A percentile compares a stretch with the other conserved stretches of the same genome.
phyloP scores from a whole-genome alignment of 2,888 invertebrate genomes.

The Pasiphila rectangulata region DNA sequence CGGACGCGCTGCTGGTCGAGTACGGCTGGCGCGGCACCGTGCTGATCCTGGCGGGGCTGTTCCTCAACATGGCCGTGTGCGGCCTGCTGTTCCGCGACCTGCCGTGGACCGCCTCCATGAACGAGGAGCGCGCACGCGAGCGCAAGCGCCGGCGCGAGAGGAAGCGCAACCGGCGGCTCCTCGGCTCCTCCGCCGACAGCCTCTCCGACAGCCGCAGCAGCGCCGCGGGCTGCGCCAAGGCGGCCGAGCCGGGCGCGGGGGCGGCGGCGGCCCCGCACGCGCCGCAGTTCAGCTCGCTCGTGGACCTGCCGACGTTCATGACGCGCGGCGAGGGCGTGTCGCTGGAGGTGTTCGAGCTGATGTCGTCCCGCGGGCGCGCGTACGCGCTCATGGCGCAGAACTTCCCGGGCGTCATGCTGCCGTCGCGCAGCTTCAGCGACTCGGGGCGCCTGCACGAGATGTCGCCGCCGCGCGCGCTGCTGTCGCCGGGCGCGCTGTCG shows the following conservation, averaged over 20 bases:
- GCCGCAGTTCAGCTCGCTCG: conserved; percentile 88
- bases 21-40: conserved; percentile 93
- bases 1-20: conserved; percentile 85
- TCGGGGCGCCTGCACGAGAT: conserved; percentile 69
- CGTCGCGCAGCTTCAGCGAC: conserved; percentile 88
- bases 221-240: conserved; percentile 73
- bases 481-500: conserved; percentile 53
- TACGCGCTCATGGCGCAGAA: conserved; percentile 87
- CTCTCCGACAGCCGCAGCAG: conserved; percentile 86
- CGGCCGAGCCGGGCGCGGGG: background rate
- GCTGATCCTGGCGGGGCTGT: conserved; percentile 89
- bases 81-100: conserved; percentile 90
- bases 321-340: conserved; percentile 89
- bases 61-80: conserved; percentile 90
- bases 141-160: conserved; percentile 82
- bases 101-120: conserved; percentile 79
- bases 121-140: conserved; percentile 83
- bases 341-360: conserved; percentile 86
- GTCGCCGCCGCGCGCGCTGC: conserved; percentile 56
- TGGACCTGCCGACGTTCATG: conserved; percentile 91
- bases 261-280: conserved; percentile 43
- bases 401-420: conserved; percentile 86
- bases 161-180: conserved; percentile 78
- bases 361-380: conserved; percentile 85
- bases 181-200: conserved; percentile 85